Conservation (phyloP, 2,113 vertebrate species). For the Rattus rattus region DNA sequence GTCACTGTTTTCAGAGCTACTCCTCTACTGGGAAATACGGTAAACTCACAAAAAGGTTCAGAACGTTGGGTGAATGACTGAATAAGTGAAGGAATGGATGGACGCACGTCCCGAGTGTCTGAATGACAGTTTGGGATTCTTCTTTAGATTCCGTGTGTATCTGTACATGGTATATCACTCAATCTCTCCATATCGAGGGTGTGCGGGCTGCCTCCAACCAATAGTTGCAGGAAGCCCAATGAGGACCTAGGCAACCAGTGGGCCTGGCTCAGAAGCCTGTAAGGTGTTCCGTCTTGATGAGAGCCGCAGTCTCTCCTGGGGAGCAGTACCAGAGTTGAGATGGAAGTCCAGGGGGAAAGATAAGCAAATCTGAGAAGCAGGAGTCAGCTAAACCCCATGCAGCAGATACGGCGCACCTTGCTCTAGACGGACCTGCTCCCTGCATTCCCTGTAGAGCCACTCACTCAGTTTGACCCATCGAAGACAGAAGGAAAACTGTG, state of each 20-base stretch:
- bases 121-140: not conserved
- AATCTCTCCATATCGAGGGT: not conserved
- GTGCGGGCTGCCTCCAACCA: not conserved
- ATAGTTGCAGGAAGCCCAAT: not conserved
- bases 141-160: not conserved
- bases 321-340: not conserved
- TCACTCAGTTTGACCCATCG: not conserved
- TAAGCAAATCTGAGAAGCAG: not conserved
- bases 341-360: not conserved
- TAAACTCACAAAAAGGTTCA: too few relatives aligned
- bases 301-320: not conserved
- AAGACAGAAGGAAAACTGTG: not conserved
- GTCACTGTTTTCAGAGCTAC: not conserved
- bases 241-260: not conserved
- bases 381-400: not conserved
- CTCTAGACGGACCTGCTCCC: not conserved
- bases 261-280: not conserved
- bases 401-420: not conserved
- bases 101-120: not conserved
- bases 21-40: not conserved
- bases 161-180: not conserved
- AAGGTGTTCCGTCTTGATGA: not conserved
- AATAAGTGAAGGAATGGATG: not conserved
- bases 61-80: not conserved
- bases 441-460: not conserved